These are phyloP conservation scores for Pteropus alecto DNA, from an alignment of 2,113 vertebrate genomes.

Conservation along the genomic window DNA sequence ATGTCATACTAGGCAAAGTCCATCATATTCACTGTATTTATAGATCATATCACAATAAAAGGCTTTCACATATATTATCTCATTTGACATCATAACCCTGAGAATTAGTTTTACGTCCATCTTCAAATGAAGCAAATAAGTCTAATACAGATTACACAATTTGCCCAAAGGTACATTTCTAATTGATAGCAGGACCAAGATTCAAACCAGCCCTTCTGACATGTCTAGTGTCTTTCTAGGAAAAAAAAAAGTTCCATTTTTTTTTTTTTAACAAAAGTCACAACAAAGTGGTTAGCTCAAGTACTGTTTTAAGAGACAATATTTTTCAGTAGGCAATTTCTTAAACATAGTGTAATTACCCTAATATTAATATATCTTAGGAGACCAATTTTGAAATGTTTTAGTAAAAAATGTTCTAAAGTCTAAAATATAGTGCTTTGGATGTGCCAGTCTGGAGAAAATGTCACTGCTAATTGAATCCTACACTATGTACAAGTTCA, in stretches of 20 bases:
- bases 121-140: neutral
- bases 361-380: neutral
- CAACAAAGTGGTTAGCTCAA: neutral
- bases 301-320: neutral
- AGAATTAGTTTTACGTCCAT: neutral
- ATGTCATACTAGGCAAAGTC: neutral
- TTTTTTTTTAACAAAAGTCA: neutral
- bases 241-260: neutral
- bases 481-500: neutral
- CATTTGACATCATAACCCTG: neutral
- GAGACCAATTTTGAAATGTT: slow-evolving; percentile 4
- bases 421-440: neutral
- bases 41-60: neutral
- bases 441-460: neutral
- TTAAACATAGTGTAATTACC: neutral
- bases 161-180: neutral
- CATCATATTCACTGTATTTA: neutral
- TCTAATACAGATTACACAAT: neutral
- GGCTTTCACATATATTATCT: neutral
- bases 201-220: neutral
- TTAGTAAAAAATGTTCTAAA: neutral
- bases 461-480: neutral
- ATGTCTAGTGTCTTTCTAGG: neutral
- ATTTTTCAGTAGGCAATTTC: neutral
- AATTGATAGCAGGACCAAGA: neutral